Base-by-base conservation (phyloP, 2,113 vertebrate species). In the Castor canadensis region DNA sequence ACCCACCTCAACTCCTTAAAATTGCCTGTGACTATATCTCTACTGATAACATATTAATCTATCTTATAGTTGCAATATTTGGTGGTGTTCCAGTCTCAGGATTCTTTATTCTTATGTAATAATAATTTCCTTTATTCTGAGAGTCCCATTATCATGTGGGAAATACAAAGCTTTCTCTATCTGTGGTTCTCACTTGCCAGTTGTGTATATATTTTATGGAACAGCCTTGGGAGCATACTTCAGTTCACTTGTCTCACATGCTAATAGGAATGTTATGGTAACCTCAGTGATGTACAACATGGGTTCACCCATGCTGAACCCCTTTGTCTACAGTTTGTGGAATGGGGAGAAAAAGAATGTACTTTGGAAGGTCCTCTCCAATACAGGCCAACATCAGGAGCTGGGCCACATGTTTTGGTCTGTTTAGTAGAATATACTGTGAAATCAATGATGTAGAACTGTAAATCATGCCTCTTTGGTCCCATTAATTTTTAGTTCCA, bases 11-110 rank as follows among this genome's bases (percentile, higher is more conserved):
- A 49, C 76, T 97, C n/a, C 72, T 97, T 32, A 92, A 64, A 35
- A 66, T 92, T 16, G 60, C 93, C 60, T 97, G 92, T 79, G 96
- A 91, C n/a, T 58, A 97, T 11, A 85, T 84, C 1, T 49, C 93
- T 30, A 49, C 17, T 35, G 86, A 56, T 28, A 49, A 89, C 7
- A 49, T 79, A 6, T 6, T 93, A 38, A 54, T 90, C 11, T 89
- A 92, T 77, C 13, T 90, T 62, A 26, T 32, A 72, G 86, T n/a
- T 0, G 62, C 71, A 9, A 28, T 96, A 30, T 69, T 56, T 40
- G 79, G 77, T 81, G 52, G 87, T 26, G 45, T 89, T 35, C 75
- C 54, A 17, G 30, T 87, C 35, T 24, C 35, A 13, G 95, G 11
- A 67, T 94, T n/a, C 28, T 97, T 93, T 89, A 87, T 73, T 94